phyloP scores from a whole-genome alignment of 2,113 vertebrate genomes.

The Tenrec ecaudatus region DNA sequence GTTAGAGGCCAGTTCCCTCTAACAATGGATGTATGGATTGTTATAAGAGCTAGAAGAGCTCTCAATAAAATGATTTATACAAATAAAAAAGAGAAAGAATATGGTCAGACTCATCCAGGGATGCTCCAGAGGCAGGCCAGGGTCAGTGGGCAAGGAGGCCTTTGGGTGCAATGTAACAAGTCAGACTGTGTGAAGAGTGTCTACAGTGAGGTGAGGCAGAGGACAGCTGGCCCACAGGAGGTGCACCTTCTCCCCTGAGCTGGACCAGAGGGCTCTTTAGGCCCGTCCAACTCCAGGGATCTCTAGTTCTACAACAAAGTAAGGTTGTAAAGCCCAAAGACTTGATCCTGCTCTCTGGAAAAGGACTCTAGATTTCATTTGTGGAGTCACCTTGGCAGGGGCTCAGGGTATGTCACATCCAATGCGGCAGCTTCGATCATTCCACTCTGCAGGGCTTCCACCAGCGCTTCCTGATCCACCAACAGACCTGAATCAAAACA shows the following conservation, averaged over 20 bases:
- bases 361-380: too few relatives aligned
- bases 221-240: background rate
- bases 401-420: slow-evolving; percentile 88
- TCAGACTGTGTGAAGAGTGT: fast-evolving
- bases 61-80: too few relatives aligned
- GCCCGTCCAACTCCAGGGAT: background rate
- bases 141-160: background rate
- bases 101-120: background rate
- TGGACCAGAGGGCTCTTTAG: background rate
- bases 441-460: slow-evolving; percentile 83
- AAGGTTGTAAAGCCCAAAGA: background rate
- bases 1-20: too few relatives aligned
- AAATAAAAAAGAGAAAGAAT: too few relatives aligned
- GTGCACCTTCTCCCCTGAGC: background rate
- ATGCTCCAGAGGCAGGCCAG: background rate
- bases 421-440: slow-evolving; percentile 81
- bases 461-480: slow-evolving; percentile 87
- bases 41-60: too few relatives aligned
- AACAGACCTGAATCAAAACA: slow-evolving; percentile 80
- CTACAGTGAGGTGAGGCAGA: background rate
- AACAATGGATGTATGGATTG: too few relatives aligned
- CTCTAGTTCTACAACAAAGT: background rate
- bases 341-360: background rate
- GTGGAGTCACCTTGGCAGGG: slow-evolving; percentile 85
- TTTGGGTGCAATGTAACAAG: background rate